Percentiles rank a stretch among this genome's conserved stretches.
phyloP scores from a whole-genome alignment of 2,888 invertebrate species.

The Hirtodrosophila trivittata region DNA sequence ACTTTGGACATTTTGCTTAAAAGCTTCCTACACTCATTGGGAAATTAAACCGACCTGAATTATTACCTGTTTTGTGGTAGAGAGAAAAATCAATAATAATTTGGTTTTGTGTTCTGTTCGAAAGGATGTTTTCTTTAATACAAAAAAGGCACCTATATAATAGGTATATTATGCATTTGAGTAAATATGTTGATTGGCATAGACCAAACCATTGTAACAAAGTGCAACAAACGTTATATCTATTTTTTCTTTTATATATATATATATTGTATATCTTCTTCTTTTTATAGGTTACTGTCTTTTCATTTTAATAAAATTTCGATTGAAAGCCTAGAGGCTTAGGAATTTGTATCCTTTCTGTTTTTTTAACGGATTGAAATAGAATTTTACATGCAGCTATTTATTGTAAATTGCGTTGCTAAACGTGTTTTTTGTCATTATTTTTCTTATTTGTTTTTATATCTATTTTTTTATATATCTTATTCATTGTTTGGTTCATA shows the following conservation, averaged over 20 bases:
- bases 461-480: neutral
- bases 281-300: no score
- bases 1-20: no score
- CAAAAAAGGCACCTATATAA: constrained; percentile 41
- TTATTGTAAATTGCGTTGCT: constrained; percentile 9
- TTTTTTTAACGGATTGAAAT: constrained; percentile 10
- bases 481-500: no score
- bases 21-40: no score
- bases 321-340: neutral
- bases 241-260: constrained; percentile 8
- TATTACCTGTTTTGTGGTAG: no score
- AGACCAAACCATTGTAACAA: constrained; percentile 8
- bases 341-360: no score
- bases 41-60: no score
- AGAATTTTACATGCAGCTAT: constrained; percentile 11
- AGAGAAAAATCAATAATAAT: no score
- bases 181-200: constrained; percentile 18
- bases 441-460: neutral
- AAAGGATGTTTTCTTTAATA: no score
- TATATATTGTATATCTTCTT: constrained; percentile 1
- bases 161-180: constrained; percentile 24
- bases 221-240: constrained; percentile 19
- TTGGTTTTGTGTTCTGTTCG: no score
- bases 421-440: constrained; percentile 1
- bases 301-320: constrained; percentile 9